Percentiles rank a stretch among this genome's conserved stretches.
Conservation (phyloP, 2,888 invertebrate species). For the Gastracanthus pulcherrimus region DNA sequence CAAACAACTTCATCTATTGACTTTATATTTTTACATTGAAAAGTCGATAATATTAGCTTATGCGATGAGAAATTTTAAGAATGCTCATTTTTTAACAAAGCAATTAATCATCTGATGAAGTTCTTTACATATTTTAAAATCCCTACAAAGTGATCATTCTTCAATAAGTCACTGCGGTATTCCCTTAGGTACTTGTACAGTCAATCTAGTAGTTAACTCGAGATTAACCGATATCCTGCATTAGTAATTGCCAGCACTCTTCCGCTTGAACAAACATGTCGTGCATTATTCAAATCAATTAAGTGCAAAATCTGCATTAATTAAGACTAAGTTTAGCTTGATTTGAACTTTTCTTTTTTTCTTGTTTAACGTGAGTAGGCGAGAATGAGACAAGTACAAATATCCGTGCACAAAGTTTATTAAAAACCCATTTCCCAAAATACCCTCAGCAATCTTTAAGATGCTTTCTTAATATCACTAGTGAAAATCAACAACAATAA, state of each 20-base stretch:
- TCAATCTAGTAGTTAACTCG: conserved; percentile 36
- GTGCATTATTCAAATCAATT: conserved; percentile 32
- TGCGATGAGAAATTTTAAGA: neutral
- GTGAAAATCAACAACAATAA: conserved; percentile 57
- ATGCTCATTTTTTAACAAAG: conserved; percentile 4
- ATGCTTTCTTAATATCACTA: conserved; percentile 50
- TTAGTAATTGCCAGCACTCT: conserved; percentile 21
- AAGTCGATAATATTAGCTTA: neutral
- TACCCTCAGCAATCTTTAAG: conserved; percentile 43
- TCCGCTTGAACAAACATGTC: neutral
- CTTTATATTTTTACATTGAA: conserved; percentile 4
- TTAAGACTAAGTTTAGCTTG: conserved; percentile 28
- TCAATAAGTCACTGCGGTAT: conserved; percentile 56
- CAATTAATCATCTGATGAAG: neutral
- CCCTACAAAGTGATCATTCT: conserved; percentile 26
- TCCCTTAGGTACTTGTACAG: conserved; percentile 47
- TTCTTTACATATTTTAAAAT: conserved; percentile 6
- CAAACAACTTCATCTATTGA: conserved; percentile 17
- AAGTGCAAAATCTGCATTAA: conserved; percentile 21
- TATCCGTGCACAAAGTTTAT: conserved; percentile 47
- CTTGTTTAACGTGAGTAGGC: conserved; percentile 26
- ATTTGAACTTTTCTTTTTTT: conserved; percentile 39
- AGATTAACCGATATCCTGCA: conserved; percentile 9
- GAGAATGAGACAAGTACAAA: conserved; percentile 48
- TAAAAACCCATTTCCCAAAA: conserved; percentile 53